Base-by-base conservation (phyloP, 2,113 vertebrate genomes). In the Pitta sordida region DNA sequence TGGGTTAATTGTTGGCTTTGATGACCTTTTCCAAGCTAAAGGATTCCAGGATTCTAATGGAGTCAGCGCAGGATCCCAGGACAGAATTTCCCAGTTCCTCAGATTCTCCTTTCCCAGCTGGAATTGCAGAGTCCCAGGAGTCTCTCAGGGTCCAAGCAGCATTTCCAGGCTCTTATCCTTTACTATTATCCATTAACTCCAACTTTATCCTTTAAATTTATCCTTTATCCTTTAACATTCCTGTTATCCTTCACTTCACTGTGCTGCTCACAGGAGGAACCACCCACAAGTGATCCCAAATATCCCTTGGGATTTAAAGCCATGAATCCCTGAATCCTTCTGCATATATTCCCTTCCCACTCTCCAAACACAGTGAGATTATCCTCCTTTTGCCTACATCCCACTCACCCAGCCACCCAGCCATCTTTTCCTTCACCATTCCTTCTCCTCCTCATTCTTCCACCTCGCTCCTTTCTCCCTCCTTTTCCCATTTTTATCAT, bases 311-410 rank as follows among this genome's bases (percentile, higher is more conserved):
- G 20, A 10, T 74, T 69, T 53, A 32, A 76, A 65, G 43, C 36
- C 51, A 27, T 18, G 56, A 65, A 44, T 43, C 17, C 29, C 34
- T 32, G 15, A 53, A 69, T 49, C 56, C 63, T 39, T 49, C 65
- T 32, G 4, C 30, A 24, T 3, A 3, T 3, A 5, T 70, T 87
- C 44, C 34, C 5, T 4, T 59, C 16, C 30, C 15, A 6, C 11
- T 32, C 34, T 29, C 52, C 8, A 19, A 9, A n/a, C 11, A 32
- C 13, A 2, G 1, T 3, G 7, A 29, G 8, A 32, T 10, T 11
- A 1, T 69, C 8, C 8, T 32, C 15, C 29, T 53, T 71, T 70
- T 13, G 39, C 44, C 18, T 13, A 56, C 18, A 37, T 56, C 26
- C n/a, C 12, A 19, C 16, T 17, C 13, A 3, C n/a, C 43, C 41